phyloP scores from a whole-genome alignment of 2,113 vertebrate species.

The Anser cygnoides region DNA sequence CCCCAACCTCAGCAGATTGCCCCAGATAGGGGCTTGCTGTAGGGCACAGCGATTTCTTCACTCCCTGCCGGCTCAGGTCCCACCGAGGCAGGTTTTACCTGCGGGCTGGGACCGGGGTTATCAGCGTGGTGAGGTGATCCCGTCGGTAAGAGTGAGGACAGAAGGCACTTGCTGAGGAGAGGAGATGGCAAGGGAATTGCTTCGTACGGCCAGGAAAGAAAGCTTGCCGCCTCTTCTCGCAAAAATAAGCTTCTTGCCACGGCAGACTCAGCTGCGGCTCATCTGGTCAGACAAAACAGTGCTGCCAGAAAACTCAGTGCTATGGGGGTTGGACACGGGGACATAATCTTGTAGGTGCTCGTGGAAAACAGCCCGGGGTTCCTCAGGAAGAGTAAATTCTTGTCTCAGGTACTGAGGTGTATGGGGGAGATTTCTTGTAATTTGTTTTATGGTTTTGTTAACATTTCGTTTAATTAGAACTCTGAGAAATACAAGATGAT shows the following conservation, averaged over 20 bases:
- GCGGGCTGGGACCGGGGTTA: background rate
- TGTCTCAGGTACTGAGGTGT: background rate
- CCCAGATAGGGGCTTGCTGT: background rate
- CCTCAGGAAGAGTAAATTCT: background rate
- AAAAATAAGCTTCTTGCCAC: background rate
- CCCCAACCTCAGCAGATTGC: background rate
- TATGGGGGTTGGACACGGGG: fast-evolving
- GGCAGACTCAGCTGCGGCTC: background rate
- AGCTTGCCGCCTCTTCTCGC: background rate
- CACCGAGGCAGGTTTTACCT: no score
- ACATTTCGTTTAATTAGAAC: fast-evolving
- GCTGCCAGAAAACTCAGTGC: background rate
- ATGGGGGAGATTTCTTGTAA: background rate
- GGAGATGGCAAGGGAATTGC: background rate
- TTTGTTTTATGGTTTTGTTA: fast-evolving
- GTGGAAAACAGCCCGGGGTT: fast-evolving
- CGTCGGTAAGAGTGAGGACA: no score
- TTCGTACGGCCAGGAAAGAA: fast-evolving
- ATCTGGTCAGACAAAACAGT: background rate
- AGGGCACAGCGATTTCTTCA: background rate
- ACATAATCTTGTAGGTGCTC: background rate
- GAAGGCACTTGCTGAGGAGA: fast-evolving
- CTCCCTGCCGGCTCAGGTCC: fast-evolving
- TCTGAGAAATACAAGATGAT: fast-evolving
- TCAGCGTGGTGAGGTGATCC: background rate